Evolutionary conservation across 2,113 vertebrate species (phyloP), one percentile per base, ranked within the genome.

Genomic region (Steatornis caripensis): DNA sequence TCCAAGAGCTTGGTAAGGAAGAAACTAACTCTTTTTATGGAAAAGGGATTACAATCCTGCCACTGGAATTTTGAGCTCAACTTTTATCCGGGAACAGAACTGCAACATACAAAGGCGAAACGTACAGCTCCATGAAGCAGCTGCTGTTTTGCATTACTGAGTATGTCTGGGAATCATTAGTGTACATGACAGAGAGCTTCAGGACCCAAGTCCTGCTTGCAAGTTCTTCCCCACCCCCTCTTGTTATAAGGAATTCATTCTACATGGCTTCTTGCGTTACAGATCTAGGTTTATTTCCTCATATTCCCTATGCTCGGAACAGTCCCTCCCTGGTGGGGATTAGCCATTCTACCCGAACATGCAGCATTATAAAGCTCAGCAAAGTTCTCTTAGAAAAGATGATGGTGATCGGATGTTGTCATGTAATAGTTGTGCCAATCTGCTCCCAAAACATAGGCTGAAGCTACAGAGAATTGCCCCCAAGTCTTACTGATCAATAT

Each of bases 361-460:
- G 45, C 30, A 53, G 75, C 22, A 0, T 11, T 14, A 4, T 24
- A 18, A 66, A 32, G 45, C 54, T 58, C 60, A 43, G 69, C 39
- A 6, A 26, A 10, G 24, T 4, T 76, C 11, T 20, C 48, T 29
- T n/a, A 13, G 17, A 11, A 9, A 17, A 23, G 19, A 4, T 4
- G 26, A 2, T 0, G 30, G 11, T 36, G 61, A 3, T 19, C 7
- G 26, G 65, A 27, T 4, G 15, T 12, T 48, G 46, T 29, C 27
- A 1, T 12, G 70, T 26, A 26, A 9, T 5, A 2, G 2, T 1
- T 34, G 46, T 46, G 41, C 36, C 37, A 46, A 2, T 7, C 60
- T 86, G 60, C 29, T 71, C 29, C 34, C 34, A 37, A 58, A 90
- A 66, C 13, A 6, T 5, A n/a, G 51, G 53, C 45, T 41, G 60